Conservation (phyloP, 92 coral and sea anemone genomes). For the Anthopleura xanthogrammica region DNA sequence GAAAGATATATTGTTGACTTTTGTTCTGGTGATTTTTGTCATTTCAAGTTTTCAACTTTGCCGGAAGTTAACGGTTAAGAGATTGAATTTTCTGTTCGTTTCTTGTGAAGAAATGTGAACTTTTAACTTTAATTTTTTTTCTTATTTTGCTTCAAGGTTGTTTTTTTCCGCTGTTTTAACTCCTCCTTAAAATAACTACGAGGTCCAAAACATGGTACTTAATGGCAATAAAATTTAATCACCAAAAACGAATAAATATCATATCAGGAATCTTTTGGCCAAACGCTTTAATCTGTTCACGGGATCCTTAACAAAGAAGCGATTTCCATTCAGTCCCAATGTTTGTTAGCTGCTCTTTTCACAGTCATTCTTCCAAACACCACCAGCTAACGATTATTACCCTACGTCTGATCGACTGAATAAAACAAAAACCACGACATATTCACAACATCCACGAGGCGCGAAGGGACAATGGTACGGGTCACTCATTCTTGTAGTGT, state of each 20-base stretch:
- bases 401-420: constrained; percentile 13
- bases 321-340: background rate
- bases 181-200: too few relatives aligned
- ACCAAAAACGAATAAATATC: background rate
- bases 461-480: constrained; percentile 11
- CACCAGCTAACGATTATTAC: background rate
- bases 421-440: background rate
- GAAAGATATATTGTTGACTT: too few relatives aligned
- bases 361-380: constrained; percentile 6
- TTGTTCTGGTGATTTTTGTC: too few relatives aligned
- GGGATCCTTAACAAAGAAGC: background rate
- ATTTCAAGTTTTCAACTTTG: too few relatives aligned
- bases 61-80: too few relatives aligned
- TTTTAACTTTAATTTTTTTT: too few relatives aligned
- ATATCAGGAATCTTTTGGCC: background rate
- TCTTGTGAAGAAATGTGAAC: too few relatives aligned
- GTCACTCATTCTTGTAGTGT: constrained; percentile 9
- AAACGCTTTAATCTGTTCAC: background rate
- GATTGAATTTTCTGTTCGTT: too few relatives aligned
- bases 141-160: too few relatives aligned
- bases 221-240: background rate
- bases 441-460: background rate
- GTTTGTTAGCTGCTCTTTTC: background rate
- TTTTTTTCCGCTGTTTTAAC: too few relatives aligned
- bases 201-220: background rate